phyloP scores from a whole-genome alignment of 2,113 vertebrate genomes.

The Triplophysa siluroides region DNA sequence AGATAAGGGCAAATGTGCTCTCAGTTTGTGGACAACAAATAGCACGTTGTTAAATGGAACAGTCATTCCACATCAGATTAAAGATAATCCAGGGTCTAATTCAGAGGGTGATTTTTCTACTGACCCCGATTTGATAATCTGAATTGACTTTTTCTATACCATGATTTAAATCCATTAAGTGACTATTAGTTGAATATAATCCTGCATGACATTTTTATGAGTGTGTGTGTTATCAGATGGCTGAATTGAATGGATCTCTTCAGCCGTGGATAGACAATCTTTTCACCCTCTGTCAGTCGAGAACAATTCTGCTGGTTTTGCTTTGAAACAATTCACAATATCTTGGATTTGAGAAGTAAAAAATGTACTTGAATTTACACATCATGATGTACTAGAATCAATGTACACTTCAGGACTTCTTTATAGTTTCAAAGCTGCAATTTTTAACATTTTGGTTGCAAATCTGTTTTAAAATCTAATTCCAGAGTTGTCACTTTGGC shows the following conservation, averaged over 20 bases:
- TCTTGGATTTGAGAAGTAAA: no score
- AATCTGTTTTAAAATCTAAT: no score
- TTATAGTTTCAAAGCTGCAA: no score
- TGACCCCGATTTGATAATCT: constrained; percentile 1
- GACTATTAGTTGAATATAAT: constrained; percentile 4
- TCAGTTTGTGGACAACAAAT: background rate
- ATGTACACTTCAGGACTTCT: no score
- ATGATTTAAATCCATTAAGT: background rate
- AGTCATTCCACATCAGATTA: constrained; percentile 20
- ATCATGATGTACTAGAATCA: no score
- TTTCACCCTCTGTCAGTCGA: no score
- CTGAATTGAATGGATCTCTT: background rate
- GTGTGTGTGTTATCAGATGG: background rate
- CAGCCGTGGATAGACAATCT: no score
- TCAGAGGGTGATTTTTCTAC: background rate
- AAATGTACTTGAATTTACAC: no score
- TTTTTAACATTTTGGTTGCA: no score
- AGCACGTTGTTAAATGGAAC: background rate
- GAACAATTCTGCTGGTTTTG: no score
- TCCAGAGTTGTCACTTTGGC: no score
- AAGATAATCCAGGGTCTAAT: background rate
- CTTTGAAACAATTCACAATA: no score
- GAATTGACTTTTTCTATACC: background rate
- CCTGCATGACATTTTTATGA: background rate
- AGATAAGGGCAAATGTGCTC: constrained; percentile 14